Conservation (phyloP, 2,113 vertebrate species). For the Crotophaga sulcirostris region DNA sequence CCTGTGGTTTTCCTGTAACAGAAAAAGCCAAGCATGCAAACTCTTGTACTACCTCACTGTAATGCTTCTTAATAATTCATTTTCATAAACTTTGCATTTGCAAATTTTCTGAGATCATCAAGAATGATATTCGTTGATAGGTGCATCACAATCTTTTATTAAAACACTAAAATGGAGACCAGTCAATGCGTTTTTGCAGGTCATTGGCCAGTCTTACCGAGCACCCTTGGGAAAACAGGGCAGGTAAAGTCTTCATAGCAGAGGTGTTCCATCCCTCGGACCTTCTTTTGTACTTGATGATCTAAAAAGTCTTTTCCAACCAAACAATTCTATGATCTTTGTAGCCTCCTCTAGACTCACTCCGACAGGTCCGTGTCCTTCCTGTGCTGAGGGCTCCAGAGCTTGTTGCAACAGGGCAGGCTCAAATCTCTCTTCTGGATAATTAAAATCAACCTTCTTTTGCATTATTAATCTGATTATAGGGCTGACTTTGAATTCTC, state of each 20-base stretch:
- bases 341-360: too few relatives aligned
- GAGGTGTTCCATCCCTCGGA: too few relatives aligned
- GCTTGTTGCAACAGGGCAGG: not conserved
- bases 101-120: not conserved
- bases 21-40: not conserved
- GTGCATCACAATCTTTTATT: rapidly evolving
- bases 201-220: not conserved
- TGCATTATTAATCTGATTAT: not conserved
- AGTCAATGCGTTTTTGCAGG: rapidly evolving
- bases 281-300: too few relatives aligned
- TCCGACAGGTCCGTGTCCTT: too few relatives aligned
- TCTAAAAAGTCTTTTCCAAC: too few relatives aligned
- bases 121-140: not conserved
- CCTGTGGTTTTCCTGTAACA: not conserved
- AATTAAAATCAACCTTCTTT: not conserved
- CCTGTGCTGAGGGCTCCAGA: too few relatives aligned
- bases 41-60: not conserved
- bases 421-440: not conserved
- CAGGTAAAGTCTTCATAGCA: not conserved
- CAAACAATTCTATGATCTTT: too few relatives aligned
- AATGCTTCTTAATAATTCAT: not conserved
- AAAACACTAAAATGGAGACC: not conserved
- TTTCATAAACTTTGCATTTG: not conserved
- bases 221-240: not conserved
- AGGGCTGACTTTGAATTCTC: not conserved